phyloP scores from a whole-genome alignment of 2,113 vertebrate species.

The Andinoacara biseriatus region DNA sequence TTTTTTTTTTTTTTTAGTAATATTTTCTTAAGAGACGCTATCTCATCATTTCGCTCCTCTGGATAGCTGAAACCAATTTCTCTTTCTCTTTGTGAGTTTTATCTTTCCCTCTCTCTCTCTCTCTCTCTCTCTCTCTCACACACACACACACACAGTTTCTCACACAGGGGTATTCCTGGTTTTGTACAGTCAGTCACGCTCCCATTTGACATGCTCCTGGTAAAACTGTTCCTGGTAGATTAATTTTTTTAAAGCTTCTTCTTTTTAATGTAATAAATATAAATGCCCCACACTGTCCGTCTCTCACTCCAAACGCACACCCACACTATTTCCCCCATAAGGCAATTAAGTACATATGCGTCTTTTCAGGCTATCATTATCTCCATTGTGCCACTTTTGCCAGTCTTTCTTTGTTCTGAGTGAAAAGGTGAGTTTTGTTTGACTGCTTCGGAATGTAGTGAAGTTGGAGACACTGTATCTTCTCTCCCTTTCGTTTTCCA shows the following conservation, averaged over 20 bases:
- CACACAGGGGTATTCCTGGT: not conserved
- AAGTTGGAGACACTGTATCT: not conserved
- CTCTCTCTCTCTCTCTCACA: not conserved
- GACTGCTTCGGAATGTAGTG: conserved; percentile 29
- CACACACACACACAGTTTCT: not conserved
- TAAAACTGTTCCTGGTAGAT: not conserved
- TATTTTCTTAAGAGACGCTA: not conserved
- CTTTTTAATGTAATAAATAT: not conserved
- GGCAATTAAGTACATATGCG: not conserved
- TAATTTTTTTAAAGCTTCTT: not conserved
- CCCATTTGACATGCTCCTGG: not conserved
- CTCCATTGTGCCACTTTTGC: conserved; percentile 33
- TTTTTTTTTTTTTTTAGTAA: no score
- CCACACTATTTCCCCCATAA: not conserved
- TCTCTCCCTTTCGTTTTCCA: conserved; percentile 66
- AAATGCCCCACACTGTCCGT: not conserved
- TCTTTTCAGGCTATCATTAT: not conserved
- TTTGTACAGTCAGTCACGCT: not conserved
- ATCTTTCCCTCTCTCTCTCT: not conserved
- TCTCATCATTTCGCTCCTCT: not conserved
- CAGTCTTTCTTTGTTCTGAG: not conserved
- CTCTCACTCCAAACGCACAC: not conserved
- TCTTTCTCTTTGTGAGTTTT: not conserved
- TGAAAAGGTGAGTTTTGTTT: not conserved
- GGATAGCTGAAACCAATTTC: not conserved